Conservation (phyloP, 2,888 invertebrate genomes). For the Sarcophaga carnaria region DNA sequence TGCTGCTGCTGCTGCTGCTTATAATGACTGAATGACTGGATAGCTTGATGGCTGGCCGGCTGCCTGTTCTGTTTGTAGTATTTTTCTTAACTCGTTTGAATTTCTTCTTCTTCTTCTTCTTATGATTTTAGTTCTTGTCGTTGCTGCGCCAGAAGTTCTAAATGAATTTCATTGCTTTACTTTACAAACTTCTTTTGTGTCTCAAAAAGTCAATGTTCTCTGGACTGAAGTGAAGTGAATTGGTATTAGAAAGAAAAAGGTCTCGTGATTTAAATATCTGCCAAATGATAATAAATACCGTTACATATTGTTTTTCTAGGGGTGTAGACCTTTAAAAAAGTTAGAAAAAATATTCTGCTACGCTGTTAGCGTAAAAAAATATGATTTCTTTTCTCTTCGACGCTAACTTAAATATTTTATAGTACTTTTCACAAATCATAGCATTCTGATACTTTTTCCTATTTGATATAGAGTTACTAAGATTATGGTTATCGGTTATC, state of each 20-base stretch:
- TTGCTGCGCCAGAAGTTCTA: constrained; percentile 15
- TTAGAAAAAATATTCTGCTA: too few relatives aligned
- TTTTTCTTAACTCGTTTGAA: constrained; percentile 46
- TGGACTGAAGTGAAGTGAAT: neutral
- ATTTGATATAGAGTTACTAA: too few relatives aligned
- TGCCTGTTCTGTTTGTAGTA: neutral
- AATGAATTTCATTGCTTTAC: too few relatives aligned
- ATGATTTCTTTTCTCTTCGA: too few relatives aligned
- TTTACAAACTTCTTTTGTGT: neutral
- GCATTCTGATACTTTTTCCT: too few relatives aligned
- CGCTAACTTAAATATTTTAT: too few relatives aligned
- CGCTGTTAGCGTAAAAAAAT: too few relatives aligned
- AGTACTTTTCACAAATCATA: too few relatives aligned
- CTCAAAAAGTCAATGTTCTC: neutral
- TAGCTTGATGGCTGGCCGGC: neutral
- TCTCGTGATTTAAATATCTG: neutral
- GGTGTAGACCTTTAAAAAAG: too few relatives aligned
- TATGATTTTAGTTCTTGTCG: neutral
- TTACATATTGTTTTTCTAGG: too few relatives aligned
- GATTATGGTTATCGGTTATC: too few relatives aligned
- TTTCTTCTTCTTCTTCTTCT: neutral
- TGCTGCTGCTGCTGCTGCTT: neutral
- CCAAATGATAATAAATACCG: neutral
- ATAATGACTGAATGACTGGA: neutral
- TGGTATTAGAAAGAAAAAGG: neutral